phyloP scores from a whole-genome alignment of 2,888 invertebrate species.

The Anagyrus pseudococci region DNA sequence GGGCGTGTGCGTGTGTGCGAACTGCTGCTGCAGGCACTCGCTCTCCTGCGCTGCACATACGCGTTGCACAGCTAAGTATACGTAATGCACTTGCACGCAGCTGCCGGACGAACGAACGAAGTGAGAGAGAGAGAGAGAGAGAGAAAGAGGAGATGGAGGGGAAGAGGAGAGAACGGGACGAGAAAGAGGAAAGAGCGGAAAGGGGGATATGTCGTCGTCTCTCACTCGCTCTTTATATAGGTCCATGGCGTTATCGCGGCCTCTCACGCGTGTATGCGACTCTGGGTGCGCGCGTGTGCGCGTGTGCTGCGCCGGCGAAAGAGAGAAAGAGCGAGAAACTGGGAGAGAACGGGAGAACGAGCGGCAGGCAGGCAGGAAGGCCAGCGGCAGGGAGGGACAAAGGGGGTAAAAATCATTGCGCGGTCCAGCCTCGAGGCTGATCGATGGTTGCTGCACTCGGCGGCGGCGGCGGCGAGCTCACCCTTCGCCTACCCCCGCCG shows the following conservation, averaged over 20 bases:
- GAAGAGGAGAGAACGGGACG: too few species aligned
- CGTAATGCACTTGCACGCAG: slow-evolving; percentile 32
- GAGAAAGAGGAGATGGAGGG: slow-evolving; percentile 9
- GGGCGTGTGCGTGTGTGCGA: slow-evolving; percentile 15
- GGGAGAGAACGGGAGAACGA: slow-evolving; percentile 1
- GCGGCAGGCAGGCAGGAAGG: neutral
- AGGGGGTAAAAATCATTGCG: slow-evolving; percentile 61
- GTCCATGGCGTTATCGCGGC: slow-evolving; percentile 23
- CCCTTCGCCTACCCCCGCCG: neutral
- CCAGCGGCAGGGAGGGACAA: slow-evolving; percentile 21
- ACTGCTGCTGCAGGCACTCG: too few species aligned
- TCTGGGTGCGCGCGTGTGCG: slow-evolving; percentile 18
- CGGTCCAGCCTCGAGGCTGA: slow-evolving; percentile 62
- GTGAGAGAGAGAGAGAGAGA: neutral
- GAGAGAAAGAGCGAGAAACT: slow-evolving; percentile 24
- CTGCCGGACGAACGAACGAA: neutral
- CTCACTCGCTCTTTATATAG: too few species aligned
- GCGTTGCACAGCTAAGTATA: slow-evolving; percentile 37
- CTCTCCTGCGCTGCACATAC: too few species aligned
- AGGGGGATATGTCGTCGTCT: too few species aligned
- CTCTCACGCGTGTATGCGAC: slow-evolving; percentile 18
- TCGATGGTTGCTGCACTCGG: slow-evolving; percentile 54
- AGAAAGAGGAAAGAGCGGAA: too few species aligned
- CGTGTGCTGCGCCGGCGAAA: neutral
- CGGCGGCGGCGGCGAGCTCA: slow-evolving; percentile 18